Conservation (phyloP, 2,888 invertebrate species). For the Drosophila paramelanica region DNA sequence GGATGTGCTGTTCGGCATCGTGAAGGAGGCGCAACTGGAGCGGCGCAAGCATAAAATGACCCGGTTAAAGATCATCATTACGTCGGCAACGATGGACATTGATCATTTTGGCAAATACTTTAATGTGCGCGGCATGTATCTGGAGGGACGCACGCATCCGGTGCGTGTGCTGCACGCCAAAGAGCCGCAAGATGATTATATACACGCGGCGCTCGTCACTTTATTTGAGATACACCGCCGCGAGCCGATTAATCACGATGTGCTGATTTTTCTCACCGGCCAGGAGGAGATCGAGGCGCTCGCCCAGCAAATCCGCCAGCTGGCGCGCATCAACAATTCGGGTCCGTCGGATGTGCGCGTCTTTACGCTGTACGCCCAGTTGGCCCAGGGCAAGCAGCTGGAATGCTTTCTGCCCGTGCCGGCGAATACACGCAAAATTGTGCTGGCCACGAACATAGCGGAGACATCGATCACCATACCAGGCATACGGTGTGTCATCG, state of each 20-base stretch:
- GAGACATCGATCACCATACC: slow-evolving; percentile 99
- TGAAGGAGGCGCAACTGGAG: slow-evolving; percentile 93
- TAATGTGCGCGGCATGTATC: slow-evolving; percentile 93
- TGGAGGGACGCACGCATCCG: slow-evolving; percentile 95
- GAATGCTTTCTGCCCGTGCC: slow-evolving; percentile 92
- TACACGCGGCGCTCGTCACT: slow-evolving; percentile 92
- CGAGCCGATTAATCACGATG: slow-evolving; percentile 92
- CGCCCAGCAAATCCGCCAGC: slow-evolving; percentile 89
- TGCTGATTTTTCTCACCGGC: slow-evolving; percentile 96
- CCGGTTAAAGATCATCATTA: slow-evolving; percentile 92
- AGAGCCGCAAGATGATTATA: slow-evolving; percentile 92
- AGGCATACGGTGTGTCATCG: slow-evolving; percentile 95
- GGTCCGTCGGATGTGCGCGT: slow-evolving; percentile 89
- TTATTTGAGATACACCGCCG: slow-evolving; percentile 95
- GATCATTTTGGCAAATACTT: slow-evolving; percentile 96
- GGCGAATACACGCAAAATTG: slow-evolving; percentile 92
- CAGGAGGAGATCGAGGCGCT: slow-evolving; percentile 98
- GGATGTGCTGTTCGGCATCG: slow-evolving; percentile 96
- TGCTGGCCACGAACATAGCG: slow-evolving; percentile 98
- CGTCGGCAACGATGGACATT: slow-evolving; percentile 99
- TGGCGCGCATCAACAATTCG: slow-evolving; percentile 86
- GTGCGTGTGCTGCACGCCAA: slow-evolving; percentile 91
- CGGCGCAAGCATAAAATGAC: slow-evolving; percentile 87
- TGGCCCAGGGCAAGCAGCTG: slow-evolving; percentile 94
- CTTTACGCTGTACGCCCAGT: slow-evolving; percentile 95